A percentile compares a stretch with the other conserved stretches of the same genome.
Conservation (phyloP, 2,888 invertebrate genomes). For the Lepidochrysops patricia region DNA sequence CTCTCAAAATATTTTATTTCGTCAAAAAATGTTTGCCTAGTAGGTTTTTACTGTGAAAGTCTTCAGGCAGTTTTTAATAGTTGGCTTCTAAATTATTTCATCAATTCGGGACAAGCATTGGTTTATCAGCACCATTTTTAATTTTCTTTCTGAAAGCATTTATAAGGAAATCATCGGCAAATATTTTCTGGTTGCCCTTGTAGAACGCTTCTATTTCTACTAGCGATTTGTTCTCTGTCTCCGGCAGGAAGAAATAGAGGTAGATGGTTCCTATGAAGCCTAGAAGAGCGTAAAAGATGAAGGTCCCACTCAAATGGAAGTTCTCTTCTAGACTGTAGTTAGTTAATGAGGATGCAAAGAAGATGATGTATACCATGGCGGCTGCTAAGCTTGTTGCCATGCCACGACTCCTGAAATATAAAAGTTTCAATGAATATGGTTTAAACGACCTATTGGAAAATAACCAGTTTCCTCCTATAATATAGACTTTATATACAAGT, state of each 20-base stretch:
- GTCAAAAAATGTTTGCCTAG: too few relatives aligned
- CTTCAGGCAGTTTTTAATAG: too few relatives aligned
- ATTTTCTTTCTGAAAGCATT: slow-evolving; percentile 52
- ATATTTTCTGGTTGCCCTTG: slow-evolving; percentile 50
- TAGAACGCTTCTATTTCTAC: slow-evolving; percentile 70
- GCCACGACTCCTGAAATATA: slow-evolving; percentile 67
- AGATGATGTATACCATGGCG: slow-evolving; percentile 60
- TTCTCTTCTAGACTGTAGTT: slow-evolving; percentile 66
- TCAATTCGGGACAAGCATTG: slow-evolving; percentile 49
- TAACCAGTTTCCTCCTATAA: too few relatives aligned
- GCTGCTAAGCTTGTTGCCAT: slow-evolving; percentile 69
- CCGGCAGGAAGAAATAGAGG: slow-evolving; percentile 68
- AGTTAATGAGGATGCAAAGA: slow-evolving; percentile 68
- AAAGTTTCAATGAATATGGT: too few relatives aligned
- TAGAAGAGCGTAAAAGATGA: slow-evolving; percentile 58
- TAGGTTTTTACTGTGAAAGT: too few relatives aligned
- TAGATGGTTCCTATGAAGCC: slow-evolving; percentile 63
- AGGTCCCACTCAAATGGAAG: slow-evolving; percentile 64
- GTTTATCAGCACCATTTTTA: slow-evolving; percentile 38
- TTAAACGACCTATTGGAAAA: too few relatives aligned
- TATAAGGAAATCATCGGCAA: slow-evolving; percentile 59
- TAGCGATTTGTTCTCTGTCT: slow-evolving; percentile 68
- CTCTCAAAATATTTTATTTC: too few relatives aligned
- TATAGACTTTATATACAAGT: too few relatives aligned
- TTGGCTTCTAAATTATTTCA: too few relatives aligned